Evolutionary conservation across 2,888 invertebrate species (phyloP).

Genomic region (Chironomus riparius): DNA sequence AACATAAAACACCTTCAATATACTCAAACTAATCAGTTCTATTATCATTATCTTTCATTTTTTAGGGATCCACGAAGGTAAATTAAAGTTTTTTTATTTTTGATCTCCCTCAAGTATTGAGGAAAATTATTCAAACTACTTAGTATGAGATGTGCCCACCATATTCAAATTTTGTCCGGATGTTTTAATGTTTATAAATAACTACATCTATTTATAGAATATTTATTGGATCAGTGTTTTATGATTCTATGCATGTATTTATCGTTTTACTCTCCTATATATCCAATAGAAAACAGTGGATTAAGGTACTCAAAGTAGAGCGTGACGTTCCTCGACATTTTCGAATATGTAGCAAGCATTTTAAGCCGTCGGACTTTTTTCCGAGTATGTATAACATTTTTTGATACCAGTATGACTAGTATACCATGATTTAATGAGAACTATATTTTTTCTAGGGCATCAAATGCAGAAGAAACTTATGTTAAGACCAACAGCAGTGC

Average conservation of each 20-base stretch:
- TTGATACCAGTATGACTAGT: too few relatives aligned
- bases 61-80: slow-evolving; percentile 26
- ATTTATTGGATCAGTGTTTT: slow-evolving; percentile 12
- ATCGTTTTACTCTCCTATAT: neutral
- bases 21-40: neutral
- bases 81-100: neutral
- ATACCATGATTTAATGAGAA: too few relatives aligned
- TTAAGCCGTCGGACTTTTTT: slow-evolving; percentile 15
- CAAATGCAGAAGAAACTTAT: slow-evolving; percentile 26
- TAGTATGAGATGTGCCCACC: neutral
- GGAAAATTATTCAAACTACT: too few relatives aligned
- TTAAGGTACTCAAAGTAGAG: slow-evolving; percentile 10
- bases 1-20: neutral
- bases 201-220: slow-evolving; percentile 23
- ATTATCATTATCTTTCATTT: neutral
- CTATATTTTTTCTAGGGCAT: too few relatives aligned
- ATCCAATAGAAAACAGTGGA: slow-evolving; percentile 19
- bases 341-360: slow-evolving; percentile 21
- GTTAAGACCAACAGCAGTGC: slow-evolving; percentile 22
- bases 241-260: neutral
- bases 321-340: slow-evolving; percentile 19
- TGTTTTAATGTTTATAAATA: slow-evolving; percentile 23
- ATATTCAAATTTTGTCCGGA: slow-evolving; percentile 15
- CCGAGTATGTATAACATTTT: neutral
- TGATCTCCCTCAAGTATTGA: neutral